Evolutionary conservation across 2,797 vertebrate species (phyloP).

Genomic region (Falco cherrug): DNA sequence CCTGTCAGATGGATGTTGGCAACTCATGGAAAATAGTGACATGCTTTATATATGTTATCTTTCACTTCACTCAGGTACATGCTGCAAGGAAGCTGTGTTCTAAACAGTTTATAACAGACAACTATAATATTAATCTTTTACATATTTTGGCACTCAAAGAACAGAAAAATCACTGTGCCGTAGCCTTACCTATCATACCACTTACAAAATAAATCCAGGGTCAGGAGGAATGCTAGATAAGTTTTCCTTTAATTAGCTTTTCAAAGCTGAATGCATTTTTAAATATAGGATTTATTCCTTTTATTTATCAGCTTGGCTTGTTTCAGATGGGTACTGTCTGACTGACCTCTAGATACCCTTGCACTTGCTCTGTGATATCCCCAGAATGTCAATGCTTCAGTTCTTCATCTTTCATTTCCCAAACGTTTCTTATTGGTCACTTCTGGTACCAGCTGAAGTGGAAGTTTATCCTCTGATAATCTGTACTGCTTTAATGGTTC

Average conservation of each 20-base stretch:
- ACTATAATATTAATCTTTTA: neutral
- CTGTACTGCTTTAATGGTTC: slow-evolving; percentile 37
- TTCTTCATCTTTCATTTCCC: slow-evolving; percentile 29
- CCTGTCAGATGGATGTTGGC: neutral
- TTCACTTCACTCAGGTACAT: neutral
- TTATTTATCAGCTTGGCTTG: neutral
- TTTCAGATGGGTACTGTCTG: neutral
- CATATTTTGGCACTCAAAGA: neutral
- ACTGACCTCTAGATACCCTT: slow-evolving; percentile 59
- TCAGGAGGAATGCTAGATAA: neutral
- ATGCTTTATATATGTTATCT: neutral
- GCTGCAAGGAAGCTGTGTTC: neutral
- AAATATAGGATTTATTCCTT: neutral
- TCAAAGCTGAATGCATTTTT: neutral
- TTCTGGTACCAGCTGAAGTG: slow-evolving; percentile 20
- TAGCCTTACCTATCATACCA: neutral
- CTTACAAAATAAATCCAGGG: neutral
- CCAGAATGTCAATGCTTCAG: slow-evolving; percentile 24
- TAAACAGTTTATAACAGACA: neutral
- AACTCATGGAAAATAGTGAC: neutral
- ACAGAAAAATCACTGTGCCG: neutral
- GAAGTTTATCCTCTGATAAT: slow-evolving; percentile 58
- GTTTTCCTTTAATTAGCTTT: neutral
- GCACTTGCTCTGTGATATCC: slow-evolving; percentile 38
- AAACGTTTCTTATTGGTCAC: slow-evolving; percentile 19